Base-by-base conservation (phyloP, 2,113 vertebrate genomes). In the Microcebus tavaratra region DNA sequence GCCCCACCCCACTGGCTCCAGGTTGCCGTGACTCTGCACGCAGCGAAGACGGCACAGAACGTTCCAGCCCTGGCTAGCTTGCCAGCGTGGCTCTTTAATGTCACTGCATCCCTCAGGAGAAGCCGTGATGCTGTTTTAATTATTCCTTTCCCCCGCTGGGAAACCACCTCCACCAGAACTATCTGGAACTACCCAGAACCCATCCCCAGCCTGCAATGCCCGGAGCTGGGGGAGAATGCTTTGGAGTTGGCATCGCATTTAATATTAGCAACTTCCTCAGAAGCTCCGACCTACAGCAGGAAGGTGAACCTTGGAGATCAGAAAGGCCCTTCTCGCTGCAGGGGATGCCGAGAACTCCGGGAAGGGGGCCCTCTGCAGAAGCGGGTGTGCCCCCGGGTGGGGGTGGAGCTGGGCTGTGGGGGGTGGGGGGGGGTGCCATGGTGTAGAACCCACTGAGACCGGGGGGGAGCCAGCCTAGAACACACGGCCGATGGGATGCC, bases 131-230 rank as follows among this genome's bases (percentile, higher is more conserved):
- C 96, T 25, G 27, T 68, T 92, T 95, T 95, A 93, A 91, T 97
- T 96, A 91, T 87, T 85, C 93, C 91, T 80, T 53, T 23, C 78
- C 61, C 96, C 96, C 31, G 86, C 91, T 76, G 96, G 88, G 86
- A 89, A 92, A 55, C 91, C 68, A 57, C 91, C 79, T 70, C 67
- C 93, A 36, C 31, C 78, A 2, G 12, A 75, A 50, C 48, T 48
- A 48, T 48, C 48, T 11, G 48, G 48, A 48, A 48, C 57, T 36
- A 12, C 34, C 61, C 53, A 5, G 86, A 76, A 45, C 67, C 76
- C 39, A 10, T 17, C 67, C 25, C 78, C 67, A 63, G 88, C 91
- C 92, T 31, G 93, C 65, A 70, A 83, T 75, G 0, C 34, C n/a
- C 0, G 0, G 39, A 5, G 50, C 21, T 0, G 8, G 42, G 78